Conservation (phyloP, 2,797 vertebrate species). For the Syngnathus acus region DNA sequence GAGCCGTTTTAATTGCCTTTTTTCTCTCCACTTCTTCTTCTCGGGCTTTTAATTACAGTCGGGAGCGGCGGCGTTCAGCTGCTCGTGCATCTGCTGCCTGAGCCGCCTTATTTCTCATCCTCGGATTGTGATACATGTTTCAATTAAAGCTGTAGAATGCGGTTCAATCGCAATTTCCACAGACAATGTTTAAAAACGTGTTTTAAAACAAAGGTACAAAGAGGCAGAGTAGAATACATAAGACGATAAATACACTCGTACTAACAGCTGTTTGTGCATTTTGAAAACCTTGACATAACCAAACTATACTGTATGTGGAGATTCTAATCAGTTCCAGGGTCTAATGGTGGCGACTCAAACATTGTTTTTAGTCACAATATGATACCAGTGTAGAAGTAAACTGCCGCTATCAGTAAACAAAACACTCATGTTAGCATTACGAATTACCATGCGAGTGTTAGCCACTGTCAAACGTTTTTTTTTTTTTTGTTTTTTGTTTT, state of each 20-base stretch:
- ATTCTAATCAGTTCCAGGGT: background rate
- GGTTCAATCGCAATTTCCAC: background rate
- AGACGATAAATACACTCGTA: background rate
- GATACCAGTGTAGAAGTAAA: too few relatives aligned
- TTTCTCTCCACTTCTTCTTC: constrained; percentile 2
- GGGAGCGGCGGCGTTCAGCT: constrained; percentile 19
- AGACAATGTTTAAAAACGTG: background rate
- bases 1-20: constrained; percentile 49
- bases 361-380: too few relatives aligned
- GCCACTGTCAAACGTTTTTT: too few relatives aligned
- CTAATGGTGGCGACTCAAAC: background rate
- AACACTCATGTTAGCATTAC: too few relatives aligned
- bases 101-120: constrained; percentile 16
- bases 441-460: too few relatives aligned
- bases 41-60: constrained; percentile 36
- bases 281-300: background rate
- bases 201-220: background rate
- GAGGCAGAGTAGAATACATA: background rate
- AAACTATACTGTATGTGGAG: background rate
- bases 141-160: background rate
- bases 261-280: background rate
- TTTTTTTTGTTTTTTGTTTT: too few relatives aligned
- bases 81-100: constrained; percentile 36
- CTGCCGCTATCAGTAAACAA: too few relatives aligned
- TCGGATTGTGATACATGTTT: background rate